Percentiles rank a stretch among this genome's conserved stretches.
phyloP scores from a whole-genome alignment of 1,140 invertebrate genomes.

The Helicoverpa zea region DNA sequence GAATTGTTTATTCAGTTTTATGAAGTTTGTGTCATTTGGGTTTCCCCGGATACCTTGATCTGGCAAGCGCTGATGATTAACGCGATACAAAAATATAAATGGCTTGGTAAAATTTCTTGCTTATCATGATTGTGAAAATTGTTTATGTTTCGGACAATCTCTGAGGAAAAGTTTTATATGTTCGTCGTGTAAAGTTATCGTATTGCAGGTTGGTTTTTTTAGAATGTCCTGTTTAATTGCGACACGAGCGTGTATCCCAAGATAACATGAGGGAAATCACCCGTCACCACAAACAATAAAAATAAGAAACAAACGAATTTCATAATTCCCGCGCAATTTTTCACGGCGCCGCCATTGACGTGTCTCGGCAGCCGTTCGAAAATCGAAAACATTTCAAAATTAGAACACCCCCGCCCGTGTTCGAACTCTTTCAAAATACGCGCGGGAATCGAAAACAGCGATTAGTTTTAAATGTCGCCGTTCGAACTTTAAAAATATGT shows the following conservation, averaged over 20 bases:
- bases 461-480: slow-evolving; percentile 82
- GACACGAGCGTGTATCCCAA: slow-evolving; percentile 6
- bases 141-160: no score
- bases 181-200: no score
- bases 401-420: slow-evolving; percentile 72
- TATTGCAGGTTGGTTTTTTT: not conserved
- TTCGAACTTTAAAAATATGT: slow-evolving; percentile 85
- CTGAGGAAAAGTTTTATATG: not conserved
- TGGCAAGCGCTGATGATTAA: slow-evolving; percentile 2
- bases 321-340: slow-evolving; percentile 60
- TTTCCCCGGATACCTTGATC: slow-evolving; percentile 6
- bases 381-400: slow-evolving; percentile 79
- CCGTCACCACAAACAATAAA: slow-evolving; percentile 31
- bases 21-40: not conserved
- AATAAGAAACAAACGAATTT: slow-evolving; percentile 66
- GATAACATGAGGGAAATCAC: slow-evolving; percentile 8
- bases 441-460: slow-evolving; percentile 82
- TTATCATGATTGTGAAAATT: not conserved
- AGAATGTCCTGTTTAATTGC: slow-evolving; percentile 22
- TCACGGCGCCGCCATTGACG: slow-evolving; percentile 65
- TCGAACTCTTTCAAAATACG: slow-evolving; percentile 81
- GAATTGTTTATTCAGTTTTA: slow-evolving; percentile 21
- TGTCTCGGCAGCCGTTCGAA: slow-evolving; percentile 70
- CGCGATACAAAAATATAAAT: not conserved
- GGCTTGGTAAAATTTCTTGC: not conserved